These are phyloP conservation scores for Apodemus sylvaticus DNA, from an alignment of 2,113 vertebrate species.

Conservation along the genomic window DNA sequence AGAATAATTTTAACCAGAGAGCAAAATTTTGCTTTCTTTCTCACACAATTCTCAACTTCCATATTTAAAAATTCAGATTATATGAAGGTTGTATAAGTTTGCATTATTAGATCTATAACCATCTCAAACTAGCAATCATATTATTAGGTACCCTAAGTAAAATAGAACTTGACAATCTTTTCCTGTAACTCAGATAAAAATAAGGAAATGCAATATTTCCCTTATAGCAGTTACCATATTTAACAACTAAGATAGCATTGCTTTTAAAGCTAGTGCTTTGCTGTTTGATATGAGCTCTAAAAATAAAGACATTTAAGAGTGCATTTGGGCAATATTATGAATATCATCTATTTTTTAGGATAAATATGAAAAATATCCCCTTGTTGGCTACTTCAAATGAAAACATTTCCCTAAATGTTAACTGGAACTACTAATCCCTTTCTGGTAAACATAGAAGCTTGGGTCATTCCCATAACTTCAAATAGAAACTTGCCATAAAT, in stretches of 20 bases:
- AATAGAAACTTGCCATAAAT: too few species aligned
- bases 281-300: background rate
- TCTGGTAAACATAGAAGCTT: background rate
- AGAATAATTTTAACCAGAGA: background rate
- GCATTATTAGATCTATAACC: background rate
- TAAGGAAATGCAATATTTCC: background rate
- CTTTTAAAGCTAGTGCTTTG: background rate
- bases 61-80: background rate
- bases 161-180: background rate
- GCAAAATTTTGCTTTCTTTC: background rate
- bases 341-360: constrained; percentile 65
- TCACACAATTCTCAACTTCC: background rate
- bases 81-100: background rate
- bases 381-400: background rate
- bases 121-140: background rate
- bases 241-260: background rate
- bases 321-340: constrained; percentile 5
- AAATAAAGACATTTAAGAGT: constrained; percentile 8
- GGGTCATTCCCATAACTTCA: background rate
- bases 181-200: background rate
- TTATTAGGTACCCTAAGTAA: background rate
- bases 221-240: background rate
- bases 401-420: background rate
- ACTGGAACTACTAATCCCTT: background rate
- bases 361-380: constrained; percentile 38